These are phyloP conservation scores for Drosophila yakuba DNA, from an alignment of 1,140 invertebrate genomes.

Conservation along the genomic window DNA sequence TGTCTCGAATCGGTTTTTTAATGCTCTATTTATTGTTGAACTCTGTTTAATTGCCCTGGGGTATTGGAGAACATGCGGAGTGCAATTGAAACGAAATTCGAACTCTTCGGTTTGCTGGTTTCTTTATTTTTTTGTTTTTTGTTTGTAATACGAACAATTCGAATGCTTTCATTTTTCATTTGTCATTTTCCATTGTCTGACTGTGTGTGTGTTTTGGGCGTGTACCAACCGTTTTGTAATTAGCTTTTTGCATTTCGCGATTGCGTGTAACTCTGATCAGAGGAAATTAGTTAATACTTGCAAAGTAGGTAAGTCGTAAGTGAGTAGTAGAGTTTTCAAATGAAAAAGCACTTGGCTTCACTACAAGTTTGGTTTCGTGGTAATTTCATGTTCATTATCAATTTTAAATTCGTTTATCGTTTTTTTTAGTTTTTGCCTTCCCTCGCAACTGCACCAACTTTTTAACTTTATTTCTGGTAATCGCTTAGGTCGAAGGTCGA, in stretches of 20 bases:
- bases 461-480: slow-evolving; percentile 6
- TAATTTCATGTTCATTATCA: slow-evolving; percentile 43
- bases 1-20: slow-evolving; percentile 54
- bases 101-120: slow-evolving; percentile 64
- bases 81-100: slow-evolving; percentile 65
- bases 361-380: slow-evolving; percentile 42
- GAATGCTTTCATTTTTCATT: slow-evolving; percentile 33
- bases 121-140: slow-evolving; percentile 47
- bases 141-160: slow-evolving; percentile 65
- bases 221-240: slow-evolving; percentile 71
- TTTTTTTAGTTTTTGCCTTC: slow-evolving; percentile 53
- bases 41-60: slow-evolving; percentile 32
- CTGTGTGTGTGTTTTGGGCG: slow-evolving; percentile 16
- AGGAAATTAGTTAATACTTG: slow-evolving; percentile 71
- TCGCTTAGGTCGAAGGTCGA: slow-evolving; percentile 61
- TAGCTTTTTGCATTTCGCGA: slow-evolving; percentile 59
- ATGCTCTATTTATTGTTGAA: slow-evolving; percentile 49
- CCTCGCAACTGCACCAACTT: neutral
- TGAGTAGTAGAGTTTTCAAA: slow-evolving; percentile 61
- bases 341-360: slow-evolving; percentile 55
- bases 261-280: slow-evolving; percentile 69
- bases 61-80: slow-evolving; percentile 55
- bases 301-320: slow-evolving; percentile 66
- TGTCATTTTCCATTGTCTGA: slow-evolving; percentile 10
- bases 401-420: slow-evolving; percentile 77